These are phyloP conservation scores for Neoseiulus cucumeris DNA, from an alignment of 1,140 invertebrate genomes.

Conservation along the genomic window DNA sequence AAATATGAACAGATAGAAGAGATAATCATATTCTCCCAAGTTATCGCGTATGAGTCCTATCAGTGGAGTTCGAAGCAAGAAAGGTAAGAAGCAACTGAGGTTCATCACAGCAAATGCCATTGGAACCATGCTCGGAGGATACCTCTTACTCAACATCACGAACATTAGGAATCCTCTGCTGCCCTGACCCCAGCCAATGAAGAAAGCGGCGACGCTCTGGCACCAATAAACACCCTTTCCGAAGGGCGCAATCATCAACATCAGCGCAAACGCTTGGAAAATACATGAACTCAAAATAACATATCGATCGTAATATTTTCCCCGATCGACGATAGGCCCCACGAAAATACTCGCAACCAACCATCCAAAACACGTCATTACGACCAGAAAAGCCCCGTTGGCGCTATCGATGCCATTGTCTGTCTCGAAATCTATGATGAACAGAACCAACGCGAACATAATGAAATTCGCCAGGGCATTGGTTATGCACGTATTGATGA, in stretches of 20 bases:
- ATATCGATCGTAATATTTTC: not conserved
- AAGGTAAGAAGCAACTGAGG: not conserved
- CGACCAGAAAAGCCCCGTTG: not conserved
- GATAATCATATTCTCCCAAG: not conserved
- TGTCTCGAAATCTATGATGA: not conserved
- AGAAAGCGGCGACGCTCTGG: not conserved
- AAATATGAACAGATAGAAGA: not conserved
- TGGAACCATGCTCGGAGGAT: not conserved
- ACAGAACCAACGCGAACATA: not conserved
- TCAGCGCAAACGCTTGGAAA: not conserved
- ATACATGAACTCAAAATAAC: not conserved
- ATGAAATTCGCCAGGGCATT: not conserved
- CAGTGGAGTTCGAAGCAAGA: not conserved
- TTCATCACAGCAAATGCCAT: not conserved
- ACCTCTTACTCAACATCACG: not conserved
- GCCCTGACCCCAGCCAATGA: not conserved
- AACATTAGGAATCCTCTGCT: slow-evolving; percentile 4
- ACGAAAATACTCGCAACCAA: not conserved
- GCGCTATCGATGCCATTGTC: slow-evolving; percentile 2
- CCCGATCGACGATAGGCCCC: not conserved
- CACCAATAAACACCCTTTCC: not conserved
- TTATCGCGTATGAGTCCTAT: not conserved
- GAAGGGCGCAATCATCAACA: not conserved
- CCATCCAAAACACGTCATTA: not conserved
- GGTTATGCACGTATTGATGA: not conserved